A percentile compares a stretch with the other conserved stretches of the same genome.
Conservation (phyloP, 1,140 invertebrate species). For the Callitettix versicolor region DNA sequence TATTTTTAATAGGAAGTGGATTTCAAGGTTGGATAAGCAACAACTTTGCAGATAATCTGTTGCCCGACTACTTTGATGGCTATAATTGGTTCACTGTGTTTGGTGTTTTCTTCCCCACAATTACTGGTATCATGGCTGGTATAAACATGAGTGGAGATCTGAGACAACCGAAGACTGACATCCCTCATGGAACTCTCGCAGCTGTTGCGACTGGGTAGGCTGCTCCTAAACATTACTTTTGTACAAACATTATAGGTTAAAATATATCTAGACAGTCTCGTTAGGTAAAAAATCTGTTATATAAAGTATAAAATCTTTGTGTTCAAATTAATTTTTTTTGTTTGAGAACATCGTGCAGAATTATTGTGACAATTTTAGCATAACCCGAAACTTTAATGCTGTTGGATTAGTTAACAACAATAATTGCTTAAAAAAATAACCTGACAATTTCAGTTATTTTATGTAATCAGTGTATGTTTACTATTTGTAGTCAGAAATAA, state of each 20-base stretch:
- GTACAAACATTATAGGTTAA: background rate
- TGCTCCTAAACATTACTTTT: background rate
- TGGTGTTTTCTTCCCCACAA: conserved; percentile 89
- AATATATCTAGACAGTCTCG: background rate
- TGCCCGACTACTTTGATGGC: conserved; percentile 62
- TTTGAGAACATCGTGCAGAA: too few species aligned
- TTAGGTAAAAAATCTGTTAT: background rate
- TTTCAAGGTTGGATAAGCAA: conserved; percentile 75
- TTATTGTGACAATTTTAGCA: too few species aligned
- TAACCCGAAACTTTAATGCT: too few species aligned
- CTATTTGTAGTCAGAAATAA: too few species aligned
- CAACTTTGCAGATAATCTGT: conserved; percentile 73
- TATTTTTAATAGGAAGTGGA: conserved; percentile 60
- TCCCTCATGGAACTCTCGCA: conserved; percentile 86
- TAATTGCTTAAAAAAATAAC: too few species aligned
- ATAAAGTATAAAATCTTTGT: background rate
- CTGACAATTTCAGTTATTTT: too few species aligned
- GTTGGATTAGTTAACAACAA: too few species aligned
- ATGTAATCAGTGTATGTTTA: too few species aligned
- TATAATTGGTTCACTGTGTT: conserved; percentile 87
- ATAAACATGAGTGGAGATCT: conserved; percentile 98
- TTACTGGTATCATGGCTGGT: conserved; percentile 87
- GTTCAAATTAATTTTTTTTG: background rate
- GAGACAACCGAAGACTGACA: conserved; percentile 78
- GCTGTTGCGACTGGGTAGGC: conserved; percentile 73